Base-by-base conservation (phyloP, 1,140 invertebrate genomes). In the Hylaeus anthracinus region DNA sequence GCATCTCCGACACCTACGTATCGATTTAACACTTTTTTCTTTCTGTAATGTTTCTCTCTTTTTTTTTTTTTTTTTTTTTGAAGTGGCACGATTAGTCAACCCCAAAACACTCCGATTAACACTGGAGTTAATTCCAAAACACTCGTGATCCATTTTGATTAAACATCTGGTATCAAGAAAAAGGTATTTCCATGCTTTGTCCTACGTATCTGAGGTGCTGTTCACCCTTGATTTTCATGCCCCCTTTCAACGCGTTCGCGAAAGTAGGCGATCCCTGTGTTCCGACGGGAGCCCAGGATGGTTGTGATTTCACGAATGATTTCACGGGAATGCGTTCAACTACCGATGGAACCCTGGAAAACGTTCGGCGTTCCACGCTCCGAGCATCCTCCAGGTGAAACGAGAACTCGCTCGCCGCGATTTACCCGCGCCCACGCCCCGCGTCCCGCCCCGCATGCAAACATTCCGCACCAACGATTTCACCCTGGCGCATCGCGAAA, bases 261-360 rank as follows among this genome's bases (percentile, higher is more conserved):
- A 37, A 63, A 43, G 48, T 63, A 45, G 39, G 26, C 58, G 41
- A 48, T 4, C 14, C 14, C 43, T 37, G 26, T 60, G 53, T 60
- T 67, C 45, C 15, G 15, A 4, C 12, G 37, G 39, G 15, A 12
- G 37, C 5, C 58, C 26, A 69, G 39, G 58, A 48, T n/a, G 72
- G 41, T 71, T 72, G 41, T 67, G 74, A 88, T 88, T 88, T 88
- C 78, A 84, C 86, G 84, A 86, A 88, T 84, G 81, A 88, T 88
- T 88, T 88, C 77, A 76, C 67, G 65, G 74, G 72, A 86, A 84
- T 83, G 81, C 73, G 56, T 82, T 9, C 45, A 53, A 56, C 77
- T 65, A 12, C 56, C 58, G 72, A 78, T 63, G 81, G 84, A 83
- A 48, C 75, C 45, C 14, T 61, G 55, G 82, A 69, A 76, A 87